Evolutionary conservation across 1,140 invertebrate genomes (phyloP), one percentile per base, ranked within the genome.

Genomic region (Heliconius himera): DNA sequence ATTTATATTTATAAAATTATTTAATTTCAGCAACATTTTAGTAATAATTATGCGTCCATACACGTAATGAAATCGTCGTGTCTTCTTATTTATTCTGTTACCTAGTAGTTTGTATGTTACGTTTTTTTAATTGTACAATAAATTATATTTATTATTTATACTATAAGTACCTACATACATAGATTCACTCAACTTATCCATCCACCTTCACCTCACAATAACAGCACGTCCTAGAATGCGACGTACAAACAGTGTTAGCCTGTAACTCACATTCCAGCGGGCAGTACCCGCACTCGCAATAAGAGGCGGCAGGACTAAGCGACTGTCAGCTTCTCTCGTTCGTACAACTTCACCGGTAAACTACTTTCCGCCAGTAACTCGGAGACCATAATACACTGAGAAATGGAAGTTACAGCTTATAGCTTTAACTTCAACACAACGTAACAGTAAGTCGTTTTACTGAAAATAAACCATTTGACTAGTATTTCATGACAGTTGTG

Each of bases 281-380:
- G 60, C 26, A 66, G 60, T 56, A 8, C 26, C 26, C 33, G 8
- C 70, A 72, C 13, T 22, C n/a, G 36, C 70, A 72, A 72, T 72
- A 72, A 72, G 70, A 72, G 70, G 36, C n/a, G n/a, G n/a, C 70
- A 38, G 70, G 36, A 38, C 36, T 72, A 72, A 72, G 70, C 70
- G 70, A 72, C 33, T 72, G 70, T 72, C 70, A 41, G 70, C 9
- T 72, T 22, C 70, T 11, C 29, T 16, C 70, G 38, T 72, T 29
- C 9, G 33, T 72, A 38, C 70, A 38, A 72, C 70, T 38, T n/a
- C n/a, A n/a, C n/a, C n/a, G n/a, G n/a, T n/a, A n/a, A n/a, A n/a
- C n/a, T n/a, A n/a, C n/a, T n/a, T n/a, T n/a, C n/a, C 4, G 29
- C 70, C n/a, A 72, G 70, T 9, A 72, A 20, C 36, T 38, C 20